Conservation (phyloP, 2,888 invertebrate genomes). For the Sturmia bella region DNA sequence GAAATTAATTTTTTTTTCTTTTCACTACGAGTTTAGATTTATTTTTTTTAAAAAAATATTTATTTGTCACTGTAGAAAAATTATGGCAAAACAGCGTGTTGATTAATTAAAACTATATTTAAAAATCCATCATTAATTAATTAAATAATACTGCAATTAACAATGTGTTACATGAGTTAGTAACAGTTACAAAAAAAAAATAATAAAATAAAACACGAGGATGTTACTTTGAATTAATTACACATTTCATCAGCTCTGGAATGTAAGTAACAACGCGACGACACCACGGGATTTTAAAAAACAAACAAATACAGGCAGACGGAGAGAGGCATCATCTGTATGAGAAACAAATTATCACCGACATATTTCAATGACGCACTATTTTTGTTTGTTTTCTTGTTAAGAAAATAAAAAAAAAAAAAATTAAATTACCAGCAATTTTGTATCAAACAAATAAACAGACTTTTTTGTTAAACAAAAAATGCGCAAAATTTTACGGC, state of each 20-base stretch:
- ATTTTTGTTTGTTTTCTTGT: constrained; percentile 6
- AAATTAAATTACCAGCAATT: constrained; percentile 30
- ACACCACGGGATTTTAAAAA: not conserved
- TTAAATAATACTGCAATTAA: constrained; percentile 16
- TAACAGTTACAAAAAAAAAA: constrained; percentile 16
- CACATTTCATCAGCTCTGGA: constrained; percentile 40
- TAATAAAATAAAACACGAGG: not conserved
- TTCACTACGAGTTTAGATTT: constrained; percentile 13
- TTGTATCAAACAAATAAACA: constrained; percentile 16
- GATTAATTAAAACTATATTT: constrained; percentile 1
- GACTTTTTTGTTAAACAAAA: constrained; percentile 14
- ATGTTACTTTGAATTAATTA: constrained; percentile 9
- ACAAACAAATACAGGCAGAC: not conserved
- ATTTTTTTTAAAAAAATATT: not conserved
- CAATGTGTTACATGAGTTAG: not conserved
- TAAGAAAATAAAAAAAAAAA: constrained; percentile 7
- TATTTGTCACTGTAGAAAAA: not conserved
- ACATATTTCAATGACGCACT: constrained; percentile 25
- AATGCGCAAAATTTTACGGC: not conserved
- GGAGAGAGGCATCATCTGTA: not conserved
- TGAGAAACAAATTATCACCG: constrained; percentile 26
- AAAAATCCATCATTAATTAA: not conserved
- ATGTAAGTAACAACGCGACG: not conserved
- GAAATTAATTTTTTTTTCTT: not conserved
- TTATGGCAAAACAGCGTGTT: not conserved